Percentiles rank a stretch among this genome's conserved stretches.
phyloP scores from a whole-genome alignment of 2,113 vertebrate genomes.

The Mystacornis crossleyi region DNA sequence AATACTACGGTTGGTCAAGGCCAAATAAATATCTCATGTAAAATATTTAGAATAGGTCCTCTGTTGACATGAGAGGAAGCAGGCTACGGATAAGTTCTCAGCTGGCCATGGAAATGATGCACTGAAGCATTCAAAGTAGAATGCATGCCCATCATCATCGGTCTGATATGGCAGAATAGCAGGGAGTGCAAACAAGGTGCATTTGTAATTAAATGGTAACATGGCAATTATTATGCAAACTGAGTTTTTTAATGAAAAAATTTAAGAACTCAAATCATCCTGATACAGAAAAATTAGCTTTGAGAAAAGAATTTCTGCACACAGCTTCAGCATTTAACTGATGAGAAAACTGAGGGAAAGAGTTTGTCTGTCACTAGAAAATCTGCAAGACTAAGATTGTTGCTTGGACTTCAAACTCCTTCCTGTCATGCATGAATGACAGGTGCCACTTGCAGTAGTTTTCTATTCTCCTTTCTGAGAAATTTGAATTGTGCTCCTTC shows the following conservation, averaged over 20 bases:
- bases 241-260: neutral
- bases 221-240: neutral
- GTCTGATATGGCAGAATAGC: neutral
- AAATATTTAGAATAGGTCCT: neutral
- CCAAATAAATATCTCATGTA: neutral
- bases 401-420: slow-evolving; percentile 44
- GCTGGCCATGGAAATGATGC: neutral
- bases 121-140: neutral
- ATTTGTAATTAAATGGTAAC: neutral
- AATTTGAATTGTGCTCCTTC: neutral
- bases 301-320: neutral
- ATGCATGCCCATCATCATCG: neutral
- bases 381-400: neutral
- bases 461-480: neutral
- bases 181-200: neutral
- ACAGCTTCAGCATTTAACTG: neutral
- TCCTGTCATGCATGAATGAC: slow-evolving; percentile 46
- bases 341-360: neutral
- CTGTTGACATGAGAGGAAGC: neutral
- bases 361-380: slow-evolving; percentile 3
- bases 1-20: neutral
- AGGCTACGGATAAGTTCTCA: neutral
- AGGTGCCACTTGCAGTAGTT: slow-evolving; percentile 21
- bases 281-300: neutral
- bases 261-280: neutral